These are phyloP conservation scores for Hippopotamyrus pictus DNA, from an alignment of 2,797 vertebrate genomes.

Conservation along the genomic window DNA sequence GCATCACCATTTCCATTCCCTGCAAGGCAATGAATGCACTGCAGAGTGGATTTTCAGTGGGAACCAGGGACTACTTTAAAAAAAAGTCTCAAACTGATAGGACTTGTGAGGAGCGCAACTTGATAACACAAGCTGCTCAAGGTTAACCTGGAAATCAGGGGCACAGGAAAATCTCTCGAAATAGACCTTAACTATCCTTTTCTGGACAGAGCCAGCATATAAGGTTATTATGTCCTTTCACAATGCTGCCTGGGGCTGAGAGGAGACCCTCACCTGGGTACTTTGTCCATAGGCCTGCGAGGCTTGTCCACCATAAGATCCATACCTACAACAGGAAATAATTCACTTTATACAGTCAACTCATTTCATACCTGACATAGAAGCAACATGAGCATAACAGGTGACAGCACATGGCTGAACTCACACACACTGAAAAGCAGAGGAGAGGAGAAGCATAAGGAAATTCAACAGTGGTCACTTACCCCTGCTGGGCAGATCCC, in stretches of 20 bases:
- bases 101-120: background rate
- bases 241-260: background rate
- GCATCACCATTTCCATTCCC: background rate
- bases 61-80: background rate
- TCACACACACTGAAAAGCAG: background rate
- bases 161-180: background rate
- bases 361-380: background rate
- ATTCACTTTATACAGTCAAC: background rate
- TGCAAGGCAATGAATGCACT: background rate
- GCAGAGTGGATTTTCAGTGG: background rate
- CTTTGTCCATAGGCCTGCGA: slow-evolving; percentile 87
- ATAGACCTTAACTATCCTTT: background rate
- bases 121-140: background rate
- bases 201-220: background rate
- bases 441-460: background rate
- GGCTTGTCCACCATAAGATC: slow-evolving; percentile 85
- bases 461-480: slow-evolving; percentile 45
- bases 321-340: slow-evolving; percentile 69
- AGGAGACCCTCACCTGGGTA: slow-evolving; percentile 70
- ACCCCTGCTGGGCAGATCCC: slow-evolving; percentile 87
- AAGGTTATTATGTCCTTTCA: background rate
- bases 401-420: background rate
- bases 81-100: background rate
- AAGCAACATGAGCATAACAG: background rate
- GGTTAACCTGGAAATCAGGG: background rate